Evolutionary conservation across 2,888 invertebrate species (phyloP).

Genomic region (Yponomeuta plumbellus): DNA sequence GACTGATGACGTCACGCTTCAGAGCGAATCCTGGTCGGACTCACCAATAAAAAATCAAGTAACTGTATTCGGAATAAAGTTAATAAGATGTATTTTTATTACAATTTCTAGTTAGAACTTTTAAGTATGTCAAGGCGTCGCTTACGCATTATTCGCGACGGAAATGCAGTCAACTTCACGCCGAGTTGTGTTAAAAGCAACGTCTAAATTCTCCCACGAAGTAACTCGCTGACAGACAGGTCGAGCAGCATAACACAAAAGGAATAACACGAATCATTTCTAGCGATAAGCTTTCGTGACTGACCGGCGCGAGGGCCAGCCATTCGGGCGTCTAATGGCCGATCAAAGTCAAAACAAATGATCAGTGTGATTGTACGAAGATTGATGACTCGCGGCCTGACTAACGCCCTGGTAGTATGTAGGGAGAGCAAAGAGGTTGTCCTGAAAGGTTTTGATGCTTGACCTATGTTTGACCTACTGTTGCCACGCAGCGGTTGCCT

Average conservation of each 20-base stretch:
- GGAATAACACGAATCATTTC: neutral
- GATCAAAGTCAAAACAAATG: slow-evolving; percentile 9
- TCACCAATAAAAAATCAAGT: no score
- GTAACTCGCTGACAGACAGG: neutral
- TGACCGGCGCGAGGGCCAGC: neutral
- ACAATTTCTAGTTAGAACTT: no score
- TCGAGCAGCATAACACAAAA: neutral
- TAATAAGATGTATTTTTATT: no score
- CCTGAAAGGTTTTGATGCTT: neutral
- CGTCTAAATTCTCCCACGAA: neutral
- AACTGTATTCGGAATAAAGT: no score
- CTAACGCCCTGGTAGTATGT: neutral
- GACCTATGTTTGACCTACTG: no score
- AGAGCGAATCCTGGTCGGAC: no score
- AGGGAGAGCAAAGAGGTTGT: neutral
- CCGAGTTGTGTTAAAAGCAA: no score
- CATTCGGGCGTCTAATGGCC: slow-evolving; percentile 2
- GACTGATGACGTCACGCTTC: no score
- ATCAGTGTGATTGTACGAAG: neutral
- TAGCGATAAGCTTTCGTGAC: slow-evolving; percentile 3
- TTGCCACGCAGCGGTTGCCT: no score
- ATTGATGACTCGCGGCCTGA: neutral
- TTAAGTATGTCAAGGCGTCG: no score
- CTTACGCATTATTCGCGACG: no score
- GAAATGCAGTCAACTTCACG: no score